Percentiles rank a stretch among this genome's conserved stretches.
These are phyloP conservation scores for Lottia gigantea DNA, from an alignment of 2,888 invertebrate genomes.

Conservation along the genomic window DNA sequence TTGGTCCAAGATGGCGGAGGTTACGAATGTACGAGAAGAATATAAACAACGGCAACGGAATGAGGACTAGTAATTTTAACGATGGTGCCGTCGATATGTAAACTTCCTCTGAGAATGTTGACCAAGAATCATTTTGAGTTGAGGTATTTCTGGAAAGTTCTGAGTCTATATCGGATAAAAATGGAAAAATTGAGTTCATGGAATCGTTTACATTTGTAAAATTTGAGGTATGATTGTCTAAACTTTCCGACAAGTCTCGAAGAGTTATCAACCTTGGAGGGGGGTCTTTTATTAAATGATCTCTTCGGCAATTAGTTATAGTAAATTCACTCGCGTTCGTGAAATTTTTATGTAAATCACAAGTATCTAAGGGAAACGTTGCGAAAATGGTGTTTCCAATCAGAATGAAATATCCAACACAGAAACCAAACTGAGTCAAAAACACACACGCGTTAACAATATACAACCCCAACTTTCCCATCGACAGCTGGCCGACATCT, in stretches of 20 bases:
- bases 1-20: conserved; percentile 55
- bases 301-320: not conserved
- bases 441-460: conserved; percentile 59
- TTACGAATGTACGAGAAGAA: conserved; percentile 55
- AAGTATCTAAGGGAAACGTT: conserved; percentile 51
- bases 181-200: not conserved
- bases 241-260: not conserved
- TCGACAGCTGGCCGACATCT: conserved; percentile 58
- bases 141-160: not conserved
- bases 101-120: conserved; percentile 15
- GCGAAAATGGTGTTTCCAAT: conserved; percentile 61
- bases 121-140: not conserved
- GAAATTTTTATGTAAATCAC: conserved; percentile 24
- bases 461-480: conserved; percentile 52
- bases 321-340: conserved; percentile 10
- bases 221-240: not conserved
- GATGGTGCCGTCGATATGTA: conserved; percentile 40
- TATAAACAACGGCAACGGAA: conserved; percentile 60
- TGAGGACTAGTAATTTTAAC: conserved; percentile 52
- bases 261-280: not conserved
- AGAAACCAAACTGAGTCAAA: conserved; percentile 64
- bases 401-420: conserved; percentile 63
- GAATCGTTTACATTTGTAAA: not conserved
- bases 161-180: not conserved
- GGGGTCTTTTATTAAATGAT: not conserved